Conservation (phyloP, 2,797 vertebrate species). For the Tokudaia tokunoshimensis region DNA sequence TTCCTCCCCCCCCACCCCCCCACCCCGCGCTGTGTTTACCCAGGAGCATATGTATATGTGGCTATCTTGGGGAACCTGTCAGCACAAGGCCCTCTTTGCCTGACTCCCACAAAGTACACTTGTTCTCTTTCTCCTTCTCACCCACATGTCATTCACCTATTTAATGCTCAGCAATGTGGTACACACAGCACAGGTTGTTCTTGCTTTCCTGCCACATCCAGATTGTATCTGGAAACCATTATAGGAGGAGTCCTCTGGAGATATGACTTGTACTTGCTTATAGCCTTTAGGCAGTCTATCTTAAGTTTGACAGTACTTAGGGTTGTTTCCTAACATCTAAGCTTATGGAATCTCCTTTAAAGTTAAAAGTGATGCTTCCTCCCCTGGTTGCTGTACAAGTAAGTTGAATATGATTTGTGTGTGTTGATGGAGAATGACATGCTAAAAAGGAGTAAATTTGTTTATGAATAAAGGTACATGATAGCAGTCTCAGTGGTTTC, state of each 20-base stretch:
- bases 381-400: not conserved
- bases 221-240: not conserved
- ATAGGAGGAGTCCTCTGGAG: not conserved
- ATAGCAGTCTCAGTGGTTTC: not conserved
- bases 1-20: accelerated
- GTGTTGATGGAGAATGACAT: not conserved
- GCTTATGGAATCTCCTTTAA: not conserved
- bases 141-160: not conserved
- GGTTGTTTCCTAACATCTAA: not conserved
- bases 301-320: not conserved
- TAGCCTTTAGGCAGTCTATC: not conserved
- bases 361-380: not conserved
- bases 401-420: not conserved
- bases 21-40: not conserved
- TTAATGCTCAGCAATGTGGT: not conserved
- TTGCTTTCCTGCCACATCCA: constrained; percentile 6
- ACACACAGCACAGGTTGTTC: not conserved
- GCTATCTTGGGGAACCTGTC: not conserved
- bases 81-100: not conserved
- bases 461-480: constrained; percentile 16
- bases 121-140: not conserved
- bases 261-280: not conserved
- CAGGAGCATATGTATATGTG: not conserved
- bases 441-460: not conserved
- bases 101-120: not conserved